Conservation (phyloP, 2,797 vertebrate species). For the Staurois parvus region DNA sequence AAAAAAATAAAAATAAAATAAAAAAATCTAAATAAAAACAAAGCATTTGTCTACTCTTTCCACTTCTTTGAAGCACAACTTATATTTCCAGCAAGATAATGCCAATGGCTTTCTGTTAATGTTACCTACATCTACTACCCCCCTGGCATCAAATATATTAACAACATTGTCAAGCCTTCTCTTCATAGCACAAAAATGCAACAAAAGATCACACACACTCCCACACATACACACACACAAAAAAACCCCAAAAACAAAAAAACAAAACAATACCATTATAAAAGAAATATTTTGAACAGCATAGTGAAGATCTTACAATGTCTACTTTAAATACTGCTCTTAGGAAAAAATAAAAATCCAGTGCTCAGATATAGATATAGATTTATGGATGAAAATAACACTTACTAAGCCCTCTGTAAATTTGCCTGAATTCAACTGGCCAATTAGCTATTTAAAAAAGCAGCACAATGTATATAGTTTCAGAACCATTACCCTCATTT, state of each 20-base stretch:
- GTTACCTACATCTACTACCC: conserved; percentile 20
- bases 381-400: conserved; percentile 56
- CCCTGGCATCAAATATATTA: conserved; percentile 34
- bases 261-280: conserved; percentile 35
- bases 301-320: conserved; percentile 72
- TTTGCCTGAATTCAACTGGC: conserved; percentile 67
- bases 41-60: conserved; percentile 66
- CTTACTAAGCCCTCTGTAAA: conserved; percentile 59
- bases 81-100: conserved; percentile 43
- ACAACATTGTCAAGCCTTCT: conserved; percentile 41
- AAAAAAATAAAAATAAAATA: conserved; percentile 12
- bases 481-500: conserved; percentile 77
- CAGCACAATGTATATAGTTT: conserved; percentile 84
- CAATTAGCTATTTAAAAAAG: conserved; percentile 77
- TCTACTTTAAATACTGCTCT: conserved; percentile 70
- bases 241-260: conserved; percentile 19
- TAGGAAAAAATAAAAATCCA: conserved; percentile 76
- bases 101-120: conserved; percentile 20
- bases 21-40: conserved; percentile 63
- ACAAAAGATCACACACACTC: conserved; percentile 43
- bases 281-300: conserved; percentile 73
- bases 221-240: conserved; percentile 29
- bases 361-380: conserved; percentile 72
- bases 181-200: conserved; percentile 43
- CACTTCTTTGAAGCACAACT: conserved; percentile 32